phyloP scores from a whole-genome alignment of 2,888 invertebrate species.

The Pycnomerus fuliginosus region DNA sequence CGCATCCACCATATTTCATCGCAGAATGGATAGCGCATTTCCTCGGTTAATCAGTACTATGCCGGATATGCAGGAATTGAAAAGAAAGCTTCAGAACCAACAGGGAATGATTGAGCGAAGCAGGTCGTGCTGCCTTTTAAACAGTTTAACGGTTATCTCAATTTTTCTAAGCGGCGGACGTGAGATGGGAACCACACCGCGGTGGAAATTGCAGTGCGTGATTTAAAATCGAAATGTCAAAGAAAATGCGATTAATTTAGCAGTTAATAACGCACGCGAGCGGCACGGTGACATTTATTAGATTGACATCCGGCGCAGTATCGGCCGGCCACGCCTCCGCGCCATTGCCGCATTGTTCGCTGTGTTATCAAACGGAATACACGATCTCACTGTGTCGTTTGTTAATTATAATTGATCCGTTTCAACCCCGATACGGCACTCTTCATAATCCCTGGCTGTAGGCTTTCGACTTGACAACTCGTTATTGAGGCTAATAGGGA shows the following conservation, averaged over 20 bases:
- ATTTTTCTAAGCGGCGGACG: too few relatives aligned
- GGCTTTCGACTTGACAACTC: conserved; percentile 8
- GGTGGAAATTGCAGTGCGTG: conserved; percentile 33
- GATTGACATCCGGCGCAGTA: conserved; percentile 37
- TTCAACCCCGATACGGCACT: conserved; percentile 24
- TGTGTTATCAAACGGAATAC: conserved; percentile 28
- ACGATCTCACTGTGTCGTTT: conserved; percentile 24
- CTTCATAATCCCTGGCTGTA: conserved; percentile 20
- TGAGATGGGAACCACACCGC: too few relatives aligned
- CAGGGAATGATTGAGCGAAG: neutral
- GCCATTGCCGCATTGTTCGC: conserved; percentile 34
- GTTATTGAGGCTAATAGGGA: conserved; percentile 9
- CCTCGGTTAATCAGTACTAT: neutral
- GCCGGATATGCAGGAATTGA: neutral
- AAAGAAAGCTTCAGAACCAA: neutral
- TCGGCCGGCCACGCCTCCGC: conserved; percentile 28
- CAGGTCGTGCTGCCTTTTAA: neutral
- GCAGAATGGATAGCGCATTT: neutral
- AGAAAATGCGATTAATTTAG: conserved; percentile 39
- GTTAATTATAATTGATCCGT: conserved; percentile 33
- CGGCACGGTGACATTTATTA: conserved; percentile 38
- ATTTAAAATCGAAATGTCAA: conserved; percentile 36
- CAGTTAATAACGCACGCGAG: conserved; percentile 38
- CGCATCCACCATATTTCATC: too few relatives aligned
- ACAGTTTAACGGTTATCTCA: neutral